Evolutionary conservation across 2,888 invertebrate genomes (phyloP).

Genomic region (Clostera curtula): DNA sequence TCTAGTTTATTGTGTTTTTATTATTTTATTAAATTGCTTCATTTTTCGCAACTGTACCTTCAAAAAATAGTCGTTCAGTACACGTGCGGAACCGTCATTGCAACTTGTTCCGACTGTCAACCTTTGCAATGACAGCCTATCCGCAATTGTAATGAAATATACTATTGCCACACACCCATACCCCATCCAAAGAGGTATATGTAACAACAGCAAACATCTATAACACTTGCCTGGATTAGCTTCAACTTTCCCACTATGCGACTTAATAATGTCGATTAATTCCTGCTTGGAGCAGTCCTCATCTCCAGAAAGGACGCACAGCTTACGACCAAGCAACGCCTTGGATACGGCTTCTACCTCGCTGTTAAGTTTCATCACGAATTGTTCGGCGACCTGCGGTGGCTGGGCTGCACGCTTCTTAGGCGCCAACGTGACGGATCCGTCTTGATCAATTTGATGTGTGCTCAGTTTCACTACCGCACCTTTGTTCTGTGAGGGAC

Average conservation of each 20-base stretch:
- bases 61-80: too few species aligned
- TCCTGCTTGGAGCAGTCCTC: slow-evolving; percentile 42
- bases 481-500: slow-evolving; percentile 41
- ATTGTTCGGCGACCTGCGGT: slow-evolving; percentile 43
- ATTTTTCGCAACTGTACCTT: too few species aligned
- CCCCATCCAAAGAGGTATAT: neutral
- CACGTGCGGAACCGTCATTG: too few species aligned
- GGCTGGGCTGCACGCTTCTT: slow-evolving; percentile 35
- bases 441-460: slow-evolving; percentile 36
- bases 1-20: too few species aligned
- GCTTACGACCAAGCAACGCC: slow-evolving; percentile 41
- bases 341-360: slow-evolving; percentile 37
- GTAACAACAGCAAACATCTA: neutral
- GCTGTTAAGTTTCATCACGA: slow-evolving; percentile 24
- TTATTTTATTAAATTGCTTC: too few species aligned
- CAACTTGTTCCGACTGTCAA: too few species aligned
- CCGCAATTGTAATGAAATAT: too few species aligned
- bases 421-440: slow-evolving; percentile 26
- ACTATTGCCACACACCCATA: too few species aligned
- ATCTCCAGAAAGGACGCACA: slow-evolving; percentile 52
- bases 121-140: too few species aligned
- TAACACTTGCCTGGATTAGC: slow-evolving; percentile 41
- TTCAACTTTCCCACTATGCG: slow-evolving; percentile 52
- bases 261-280: slow-evolving; percentile 39
- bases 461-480: slow-evolving; percentile 48